Evolutionary conservation across 2,888 invertebrate genomes (phyloP).

Genomic region (Opisthograptis luteolata): DNA sequence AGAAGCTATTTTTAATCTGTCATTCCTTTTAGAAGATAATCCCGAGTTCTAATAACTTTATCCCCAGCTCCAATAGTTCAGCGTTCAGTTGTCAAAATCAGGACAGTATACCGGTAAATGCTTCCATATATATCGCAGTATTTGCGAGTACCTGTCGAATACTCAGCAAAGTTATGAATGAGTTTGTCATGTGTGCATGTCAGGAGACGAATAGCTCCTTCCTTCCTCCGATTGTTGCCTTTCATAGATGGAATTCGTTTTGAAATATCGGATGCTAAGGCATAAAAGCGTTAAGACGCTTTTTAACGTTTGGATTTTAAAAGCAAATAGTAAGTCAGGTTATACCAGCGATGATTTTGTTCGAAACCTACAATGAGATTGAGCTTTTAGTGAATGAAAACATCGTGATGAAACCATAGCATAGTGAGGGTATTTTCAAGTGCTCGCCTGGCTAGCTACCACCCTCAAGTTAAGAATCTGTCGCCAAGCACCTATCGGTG

Average conservation of each 20-base stretch:
- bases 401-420: no score
- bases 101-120: neutral
- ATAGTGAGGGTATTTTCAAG: no score
- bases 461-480: no score
- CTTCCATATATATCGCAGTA: neutral
- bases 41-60: neutral
- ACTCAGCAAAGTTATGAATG: slow-evolving; percentile 10
- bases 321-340: no score
- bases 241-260: neutral
- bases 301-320: neutral
- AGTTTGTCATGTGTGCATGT: slow-evolving; percentile 11
- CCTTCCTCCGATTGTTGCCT: slow-evolving; percentile 11
- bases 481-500: no score
- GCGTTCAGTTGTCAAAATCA: neutral
- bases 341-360: no score
- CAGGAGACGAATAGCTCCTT: slow-evolving; percentile 15
- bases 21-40: neutral
- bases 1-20: no score
- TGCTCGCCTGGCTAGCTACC: no score
- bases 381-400: no score
- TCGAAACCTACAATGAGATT: no score
- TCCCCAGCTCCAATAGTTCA: neutral
- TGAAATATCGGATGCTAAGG: slow-evolving; percentile 4
- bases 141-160: neutral
- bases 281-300: no score